Evolutionary conservation across 1,140 invertebrate species (phyloP), one percentile per base, ranked within the genome.

Genomic region (Odontomachus brunneus): DNA sequence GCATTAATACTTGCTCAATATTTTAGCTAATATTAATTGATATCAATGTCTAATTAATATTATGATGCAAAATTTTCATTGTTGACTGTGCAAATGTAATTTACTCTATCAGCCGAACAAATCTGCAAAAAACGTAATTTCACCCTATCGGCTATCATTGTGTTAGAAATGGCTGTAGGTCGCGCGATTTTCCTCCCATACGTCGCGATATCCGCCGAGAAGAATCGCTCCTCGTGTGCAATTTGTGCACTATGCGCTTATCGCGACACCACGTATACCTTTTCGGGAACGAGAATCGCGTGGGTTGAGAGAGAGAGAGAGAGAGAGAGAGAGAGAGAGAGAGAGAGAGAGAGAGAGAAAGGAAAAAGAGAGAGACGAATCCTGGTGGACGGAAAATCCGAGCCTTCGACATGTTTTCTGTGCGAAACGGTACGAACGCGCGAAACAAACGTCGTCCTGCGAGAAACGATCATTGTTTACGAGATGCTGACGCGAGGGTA

Each of bases 371-470:
- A 33, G 29, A 33, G 29, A 33, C n/a, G 5, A 55, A 9, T 15
- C 15, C 11, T 14, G 24, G 74, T 78, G 74, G 62, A 48, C 49
- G 62, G 74, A 67, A 66, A 78, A 78, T 78, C 74, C 19, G 11
- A 19, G 12, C 19, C 24, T 49, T 67, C 38, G 26, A 12, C 44
- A 7, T 22, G 22, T 22, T 44, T 44, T 72, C 55, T 59, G 15
- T 15, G 19, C 33, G 48, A 65, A 38, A 22, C 29, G 15, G 12
- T 15, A 3, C 11, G 49, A 66, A 76, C n/a, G 15, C 15, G 74
- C 29, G 74, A 76, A 76, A 76, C 29, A 67, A 76, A 66, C 26
- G 19, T 14, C 29, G 62, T 12, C 19, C 26, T 17, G n/a, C 33
- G 49, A 55, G 48, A 17, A 9, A 66, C 9, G 26, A 0, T 51